A percentile compares a stretch with the other conserved stretches of the same genome.
These are phyloP conservation scores for Caenorhabditis brenneri DNA, from an alignment of 1,140 invertebrate genomes.

Conservation along the genomic window DNA sequence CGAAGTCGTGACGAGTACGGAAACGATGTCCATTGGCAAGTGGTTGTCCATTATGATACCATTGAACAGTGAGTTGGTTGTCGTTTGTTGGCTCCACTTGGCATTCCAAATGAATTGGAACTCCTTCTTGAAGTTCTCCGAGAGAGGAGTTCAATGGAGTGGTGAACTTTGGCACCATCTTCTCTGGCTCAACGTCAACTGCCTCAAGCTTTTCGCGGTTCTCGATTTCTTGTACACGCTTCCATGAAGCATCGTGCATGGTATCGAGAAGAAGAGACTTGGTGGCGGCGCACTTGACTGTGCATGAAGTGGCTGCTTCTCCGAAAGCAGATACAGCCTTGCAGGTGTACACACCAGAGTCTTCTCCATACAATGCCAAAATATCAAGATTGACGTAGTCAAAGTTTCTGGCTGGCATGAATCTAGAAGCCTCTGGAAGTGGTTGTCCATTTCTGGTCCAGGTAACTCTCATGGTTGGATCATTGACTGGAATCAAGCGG, in stretches of 20 bases:
- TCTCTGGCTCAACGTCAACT: constrained; percentile 61
- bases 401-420: constrained; percentile 93
- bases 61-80: constrained; percentile 86
- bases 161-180: constrained; percentile 80
- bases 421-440: constrained; percentile 80
- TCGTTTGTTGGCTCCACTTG: constrained; percentile 93
- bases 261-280: constrained; percentile 85
- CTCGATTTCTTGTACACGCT: constrained; percentile 87
- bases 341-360: constrained; percentile 90
- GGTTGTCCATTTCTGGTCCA: constrained; percentile 90
- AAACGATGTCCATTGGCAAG: constrained; percentile 85
- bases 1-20: constrained; percentile 88
- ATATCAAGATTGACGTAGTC: constrained; percentile 95
- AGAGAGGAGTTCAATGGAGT: constrained; percentile 55
- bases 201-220: constrained; percentile 78
- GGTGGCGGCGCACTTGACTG: constrained; percentile 81
- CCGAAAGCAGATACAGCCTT: constrained; percentile 88
- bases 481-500: constrained; percentile 72
- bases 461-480: constrained; percentile 76
- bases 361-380: constrained; percentile 90
- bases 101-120: constrained; percentile 91
- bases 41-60: constrained; percentile 88
- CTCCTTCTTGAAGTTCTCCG: constrained; percentile 77
- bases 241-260: constrained; percentile 82
- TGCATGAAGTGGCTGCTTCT: constrained; percentile 89